A percentile compares a stretch with the other conserved stretches of the same genome.
Conservation (phyloP, 2,113 vertebrate species). For the Equus przewalskii region DNA sequence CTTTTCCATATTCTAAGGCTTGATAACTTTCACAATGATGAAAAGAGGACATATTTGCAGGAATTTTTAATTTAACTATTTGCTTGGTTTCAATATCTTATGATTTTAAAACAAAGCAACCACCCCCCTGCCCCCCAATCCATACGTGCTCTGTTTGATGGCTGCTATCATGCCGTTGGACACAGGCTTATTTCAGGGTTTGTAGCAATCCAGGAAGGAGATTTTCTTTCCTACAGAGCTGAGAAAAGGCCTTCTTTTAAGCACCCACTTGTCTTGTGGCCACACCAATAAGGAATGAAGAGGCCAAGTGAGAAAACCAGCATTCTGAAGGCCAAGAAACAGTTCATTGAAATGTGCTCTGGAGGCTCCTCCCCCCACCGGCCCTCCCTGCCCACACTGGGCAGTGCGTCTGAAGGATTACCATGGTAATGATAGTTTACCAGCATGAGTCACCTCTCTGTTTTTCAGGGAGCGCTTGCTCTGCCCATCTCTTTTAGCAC, state of each 20-base stretch:
- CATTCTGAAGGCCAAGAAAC: conserved; percentile 63
- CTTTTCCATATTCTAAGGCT: not conserved
- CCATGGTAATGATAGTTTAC: conserved; percentile 88
- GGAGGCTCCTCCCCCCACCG: fast-evolving
- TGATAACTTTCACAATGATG: not conserved
- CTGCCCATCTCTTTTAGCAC: conserved; percentile 88
- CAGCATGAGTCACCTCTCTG: conserved; percentile 88
- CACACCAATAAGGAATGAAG: conserved; percentile 44
- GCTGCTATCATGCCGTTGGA: fast-evolving
- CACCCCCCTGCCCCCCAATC: fast-evolving
- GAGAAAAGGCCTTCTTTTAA: conserved; percentile 14
- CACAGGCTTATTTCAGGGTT: fast-evolving
- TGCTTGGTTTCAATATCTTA: not conserved
- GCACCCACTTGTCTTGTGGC: conserved; percentile 63
- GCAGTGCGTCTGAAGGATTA: conserved; percentile 86
- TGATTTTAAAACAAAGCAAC: conserved; percentile 7
- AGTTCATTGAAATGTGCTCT: conserved; percentile 75
- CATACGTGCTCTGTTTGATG: fast-evolving
- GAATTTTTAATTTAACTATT: not conserved
- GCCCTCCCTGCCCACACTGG: conserved; percentile 50
- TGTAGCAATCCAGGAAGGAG: not conserved
- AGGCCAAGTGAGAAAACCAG: not conserved
- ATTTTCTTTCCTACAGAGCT: fast-evolving
- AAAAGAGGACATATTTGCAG: not conserved
- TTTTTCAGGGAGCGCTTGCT: conserved; percentile 86